Evolutionary conservation across 2,797 vertebrate genomes (phyloP).

Genomic region (Loris lydekkerianus): DNA sequence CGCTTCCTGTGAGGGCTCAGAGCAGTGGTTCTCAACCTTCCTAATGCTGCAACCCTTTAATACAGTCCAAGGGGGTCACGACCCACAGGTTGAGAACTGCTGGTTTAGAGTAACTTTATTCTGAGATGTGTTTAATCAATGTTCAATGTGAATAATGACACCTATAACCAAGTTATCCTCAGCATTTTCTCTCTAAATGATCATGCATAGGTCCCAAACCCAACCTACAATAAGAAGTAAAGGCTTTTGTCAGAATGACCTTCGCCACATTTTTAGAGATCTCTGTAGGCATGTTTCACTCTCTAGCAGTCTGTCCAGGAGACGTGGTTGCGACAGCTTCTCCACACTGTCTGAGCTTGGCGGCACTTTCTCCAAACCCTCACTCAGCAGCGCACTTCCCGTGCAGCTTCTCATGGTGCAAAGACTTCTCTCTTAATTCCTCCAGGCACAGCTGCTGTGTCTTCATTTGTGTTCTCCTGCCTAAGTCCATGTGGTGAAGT

Average conservation of each 20-base stretch:
- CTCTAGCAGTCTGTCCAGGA: not conserved
- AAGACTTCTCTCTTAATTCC: not conserved
- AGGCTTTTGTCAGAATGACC: not conserved
- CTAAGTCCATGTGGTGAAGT: not conserved
- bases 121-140: not conserved
- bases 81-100: too few species aligned
- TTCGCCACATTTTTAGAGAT: not conserved
- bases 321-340: not conserved
- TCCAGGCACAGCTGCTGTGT: not conserved
- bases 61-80: too few species aligned
- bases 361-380: not conserved
- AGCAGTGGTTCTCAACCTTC: too few species aligned
- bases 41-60: too few species aligned
- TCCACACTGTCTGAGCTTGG: not conserved
- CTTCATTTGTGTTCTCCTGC: not conserved
- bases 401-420: not conserved
- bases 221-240: not conserved
- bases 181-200: not conserved
- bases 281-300: not conserved
- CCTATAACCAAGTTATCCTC: not conserved
- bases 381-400: not conserved
- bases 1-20: not conserved
- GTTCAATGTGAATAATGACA: not conserved
- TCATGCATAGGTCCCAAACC: not conserved
- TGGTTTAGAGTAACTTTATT: not conserved